Evolutionary conservation across 2,113 vertebrate species (phyloP).

Genomic region (Tonatia bakeri): DNA sequence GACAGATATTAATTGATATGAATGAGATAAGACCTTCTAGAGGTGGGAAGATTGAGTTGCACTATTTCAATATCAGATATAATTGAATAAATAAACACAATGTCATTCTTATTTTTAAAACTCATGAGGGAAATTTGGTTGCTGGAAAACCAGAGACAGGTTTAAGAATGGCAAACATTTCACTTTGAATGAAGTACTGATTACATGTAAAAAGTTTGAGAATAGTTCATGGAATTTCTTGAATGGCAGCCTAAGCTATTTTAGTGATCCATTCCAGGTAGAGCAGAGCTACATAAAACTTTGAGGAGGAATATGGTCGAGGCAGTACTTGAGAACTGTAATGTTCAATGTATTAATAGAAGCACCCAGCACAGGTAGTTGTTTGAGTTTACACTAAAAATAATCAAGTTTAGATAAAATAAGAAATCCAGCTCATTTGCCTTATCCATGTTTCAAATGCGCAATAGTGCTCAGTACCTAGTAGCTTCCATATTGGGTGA

Average conservation of each 20-base stretch:
- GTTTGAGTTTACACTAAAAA: background rate
- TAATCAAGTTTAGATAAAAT: slow-evolving; percentile 4
- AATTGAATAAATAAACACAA: slow-evolving; percentile 31
- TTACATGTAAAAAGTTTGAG: background rate
- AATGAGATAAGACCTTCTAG: background rate
- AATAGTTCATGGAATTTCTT: background rate
- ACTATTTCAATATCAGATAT: background rate
- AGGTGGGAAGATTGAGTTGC: background rate
- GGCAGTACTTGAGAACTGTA: background rate
- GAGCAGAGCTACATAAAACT: background rate
- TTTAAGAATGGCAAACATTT: slow-evolving; percentile 20
- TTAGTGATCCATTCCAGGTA: background rate
- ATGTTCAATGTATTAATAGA: background rate
- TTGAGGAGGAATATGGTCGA: background rate
- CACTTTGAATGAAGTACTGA: background rate
- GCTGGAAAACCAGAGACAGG: background rate
- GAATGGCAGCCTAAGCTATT: background rate
- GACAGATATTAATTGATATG: background rate
- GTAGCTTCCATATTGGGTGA: background rate
- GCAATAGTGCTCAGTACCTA: background rate
- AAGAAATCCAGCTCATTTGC: background rate
- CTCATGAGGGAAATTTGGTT: background rate
- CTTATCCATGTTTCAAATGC: background rate
- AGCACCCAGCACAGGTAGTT: background rate
- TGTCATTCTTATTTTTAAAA: background rate